These are phyloP conservation scores for Propsilocerus akamusi DNA, from an alignment of 1,140 invertebrate species.

Conservation along the genomic window DNA sequence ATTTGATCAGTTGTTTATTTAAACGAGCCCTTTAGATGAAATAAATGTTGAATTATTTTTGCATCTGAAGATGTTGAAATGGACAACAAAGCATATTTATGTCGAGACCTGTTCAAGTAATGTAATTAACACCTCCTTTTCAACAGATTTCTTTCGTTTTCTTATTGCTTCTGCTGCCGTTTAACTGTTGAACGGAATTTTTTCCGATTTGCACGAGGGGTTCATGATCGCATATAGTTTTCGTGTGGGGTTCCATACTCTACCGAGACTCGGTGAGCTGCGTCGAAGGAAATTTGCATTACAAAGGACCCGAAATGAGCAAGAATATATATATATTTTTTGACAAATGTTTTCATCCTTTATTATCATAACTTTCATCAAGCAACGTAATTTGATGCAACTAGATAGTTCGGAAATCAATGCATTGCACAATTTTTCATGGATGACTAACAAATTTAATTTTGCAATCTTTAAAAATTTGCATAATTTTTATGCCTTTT, in stretches of 20 bases:
- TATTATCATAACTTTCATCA: too few relatives aligned
- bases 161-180: not conserved
- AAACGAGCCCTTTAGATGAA: too few relatives aligned
- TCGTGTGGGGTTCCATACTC: not conserved
- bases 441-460: too few relatives aligned
- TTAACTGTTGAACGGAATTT: not conserved
- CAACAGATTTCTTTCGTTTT: conserved; percentile 1
- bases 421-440: too few relatives aligned
- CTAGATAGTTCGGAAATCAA: too few relatives aligned
- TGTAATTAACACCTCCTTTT: conserved; percentile 4
- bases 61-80: too few relatives aligned
- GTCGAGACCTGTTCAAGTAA: not conserved
- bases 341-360: too few relatives aligned
- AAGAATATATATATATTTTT: too few relatives aligned
- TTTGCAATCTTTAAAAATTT: too few relatives aligned
- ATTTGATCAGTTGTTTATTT: too few relatives aligned
- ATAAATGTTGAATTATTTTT: too few relatives aligned
- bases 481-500: not conserved
- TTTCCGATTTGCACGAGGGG: not conserved
- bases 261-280: not conserved
- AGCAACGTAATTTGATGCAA: too few relatives aligned
- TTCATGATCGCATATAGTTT: not conserved
- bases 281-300: not conserved
- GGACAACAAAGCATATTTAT: conserved; percentile 2
- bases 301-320: not conserved